These are phyloP conservation scores for Brachionus plicatilis DNA, from an alignment of 1,140 invertebrate genomes.

Conservation along the genomic window DNA sequence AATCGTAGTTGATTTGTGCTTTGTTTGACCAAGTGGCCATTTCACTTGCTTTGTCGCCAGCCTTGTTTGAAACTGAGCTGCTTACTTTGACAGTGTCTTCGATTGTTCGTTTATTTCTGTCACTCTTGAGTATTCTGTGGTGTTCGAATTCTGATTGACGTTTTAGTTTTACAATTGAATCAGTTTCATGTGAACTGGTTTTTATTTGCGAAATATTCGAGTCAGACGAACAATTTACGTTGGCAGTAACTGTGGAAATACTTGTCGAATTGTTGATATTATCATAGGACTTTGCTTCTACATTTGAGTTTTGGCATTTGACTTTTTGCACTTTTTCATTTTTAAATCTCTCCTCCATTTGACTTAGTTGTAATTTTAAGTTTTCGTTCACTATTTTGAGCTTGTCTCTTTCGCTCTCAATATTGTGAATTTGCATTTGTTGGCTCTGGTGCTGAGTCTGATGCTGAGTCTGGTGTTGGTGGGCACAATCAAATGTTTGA, in stretches of 20 bases:
- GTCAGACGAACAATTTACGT: neutral
- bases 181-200: neutral
- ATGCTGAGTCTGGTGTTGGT: neutral
- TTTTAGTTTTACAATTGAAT: neutral
- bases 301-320: neutral
- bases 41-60: neutral
- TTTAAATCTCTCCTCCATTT: slow-evolving; percentile 19
- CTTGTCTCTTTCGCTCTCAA: neutral
- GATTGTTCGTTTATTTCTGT: neutral
- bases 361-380: neutral
- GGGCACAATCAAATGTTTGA: neutral
- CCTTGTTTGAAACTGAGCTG: neutral
- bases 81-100: slow-evolving; percentile 1
- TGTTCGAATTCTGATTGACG: slow-evolving; percentile 22
- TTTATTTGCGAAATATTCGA: slow-evolving; percentile 18
- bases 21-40: neutral
- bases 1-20: neutral
- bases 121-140: neutral
- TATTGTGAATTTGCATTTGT: neutral
- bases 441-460: neutral
- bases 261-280: neutral
- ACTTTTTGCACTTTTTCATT: neutral
- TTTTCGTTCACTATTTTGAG: neutral
- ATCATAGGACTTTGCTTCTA: neutral
- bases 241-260: neutral